Evolutionary conservation across 2,797 vertebrate species (phyloP).

Genomic region (Epinephelus awoara): DNA sequence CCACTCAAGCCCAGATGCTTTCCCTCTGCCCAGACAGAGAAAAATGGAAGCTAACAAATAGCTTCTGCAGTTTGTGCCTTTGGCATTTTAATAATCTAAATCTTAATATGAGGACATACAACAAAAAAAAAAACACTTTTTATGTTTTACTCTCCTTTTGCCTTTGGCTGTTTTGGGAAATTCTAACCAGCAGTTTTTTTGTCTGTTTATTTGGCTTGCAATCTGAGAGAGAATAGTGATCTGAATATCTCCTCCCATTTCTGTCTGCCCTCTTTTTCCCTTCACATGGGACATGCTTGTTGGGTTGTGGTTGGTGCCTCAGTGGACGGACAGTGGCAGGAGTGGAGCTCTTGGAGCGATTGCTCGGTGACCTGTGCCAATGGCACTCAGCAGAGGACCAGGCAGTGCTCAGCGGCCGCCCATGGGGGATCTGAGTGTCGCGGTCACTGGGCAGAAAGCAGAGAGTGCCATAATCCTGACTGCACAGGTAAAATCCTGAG

Average conservation of each 20-base stretch:
- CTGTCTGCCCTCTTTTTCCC: slow-evolving; percentile 76
- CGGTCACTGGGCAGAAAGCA: slow-evolving; percentile 98
- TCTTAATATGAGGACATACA: slow-evolving; percentile 17
- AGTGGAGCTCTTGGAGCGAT: slow-evolving; percentile 98
- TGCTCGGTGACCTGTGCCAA: slow-evolving; percentile 99
- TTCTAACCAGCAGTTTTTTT: slow-evolving; percentile 38
- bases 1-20: slow-evolving; percentile 67
- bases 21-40: slow-evolving; percentile 52
- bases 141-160: slow-evolving; percentile 25
- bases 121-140: slow-evolving; percentile 1
- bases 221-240: slow-evolving; percentile 71
- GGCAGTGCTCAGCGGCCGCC: slow-evolving; percentile 95
- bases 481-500: slow-evolving; percentile 93
- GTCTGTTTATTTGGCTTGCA: slow-evolving; percentile 64
- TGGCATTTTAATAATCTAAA: slow-evolving; percentile 34
- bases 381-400: slow-evolving; percentile 97
- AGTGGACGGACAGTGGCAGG: slow-evolving; percentile 99
- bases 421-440: slow-evolving; percentile 98
- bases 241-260: slow-evolving; percentile 79
- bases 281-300: slow-evolving; percentile 76
- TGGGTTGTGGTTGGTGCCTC: slow-evolving; percentile 79
- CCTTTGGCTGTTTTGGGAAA: slow-evolving; percentile 31
- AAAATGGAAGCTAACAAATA: slow-evolving; percentile 58
- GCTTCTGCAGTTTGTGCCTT: slow-evolving; percentile 30
- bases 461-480: slow-evolving; percentile 97